Conservation (phyloP, 1,140 invertebrate species). For the Meloidogyne chitwoodi region DNA sequence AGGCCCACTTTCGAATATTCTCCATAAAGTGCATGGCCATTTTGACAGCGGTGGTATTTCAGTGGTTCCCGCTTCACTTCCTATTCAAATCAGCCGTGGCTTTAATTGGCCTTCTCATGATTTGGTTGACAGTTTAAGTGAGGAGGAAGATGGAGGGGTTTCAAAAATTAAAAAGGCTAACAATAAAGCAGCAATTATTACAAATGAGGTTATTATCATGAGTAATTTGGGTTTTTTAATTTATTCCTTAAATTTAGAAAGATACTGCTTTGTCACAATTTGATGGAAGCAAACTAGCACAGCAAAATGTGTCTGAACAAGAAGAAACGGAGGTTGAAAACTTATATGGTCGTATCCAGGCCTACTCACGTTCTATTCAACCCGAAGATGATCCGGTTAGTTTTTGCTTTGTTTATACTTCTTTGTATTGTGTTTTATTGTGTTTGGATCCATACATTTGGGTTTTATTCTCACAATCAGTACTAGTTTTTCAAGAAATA, state of each 20-base stretch:
- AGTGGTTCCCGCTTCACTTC: conserved; percentile 14
- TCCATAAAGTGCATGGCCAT: not conserved
- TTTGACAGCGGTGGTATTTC: not conserved
- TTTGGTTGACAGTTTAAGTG: conserved; percentile 12
- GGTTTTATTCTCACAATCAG: too few species aligned
- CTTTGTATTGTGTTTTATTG: too few species aligned
- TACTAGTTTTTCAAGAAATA: too few species aligned
- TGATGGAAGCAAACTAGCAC: not conserved
- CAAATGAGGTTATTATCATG: too few species aligned
- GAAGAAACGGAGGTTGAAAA: conserved; percentile 12
- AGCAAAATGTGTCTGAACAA: conserved; percentile 2
- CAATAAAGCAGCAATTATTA: not conserved
- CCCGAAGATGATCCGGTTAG: conserved; percentile 22
- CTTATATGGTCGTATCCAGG: conserved; percentile 21
- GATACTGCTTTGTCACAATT: not conserved
- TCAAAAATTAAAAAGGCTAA: not conserved
- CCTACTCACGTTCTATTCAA: conserved; percentile 30
- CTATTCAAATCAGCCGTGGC: conserved; percentile 16
- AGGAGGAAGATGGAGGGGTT: conserved; percentile 4
- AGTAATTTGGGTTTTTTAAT: too few species aligned
- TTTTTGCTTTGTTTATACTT: too few species aligned
- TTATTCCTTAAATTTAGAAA: not conserved
- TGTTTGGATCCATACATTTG: too few species aligned
- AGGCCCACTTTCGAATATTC: not conserved
- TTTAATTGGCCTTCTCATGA: not conserved